A percentile compares a stretch with the other conserved stretches of the same genome.
phyloP scores from a whole-genome alignment of 2,113 vertebrate species.

The Microtus richardsoni region DNA sequence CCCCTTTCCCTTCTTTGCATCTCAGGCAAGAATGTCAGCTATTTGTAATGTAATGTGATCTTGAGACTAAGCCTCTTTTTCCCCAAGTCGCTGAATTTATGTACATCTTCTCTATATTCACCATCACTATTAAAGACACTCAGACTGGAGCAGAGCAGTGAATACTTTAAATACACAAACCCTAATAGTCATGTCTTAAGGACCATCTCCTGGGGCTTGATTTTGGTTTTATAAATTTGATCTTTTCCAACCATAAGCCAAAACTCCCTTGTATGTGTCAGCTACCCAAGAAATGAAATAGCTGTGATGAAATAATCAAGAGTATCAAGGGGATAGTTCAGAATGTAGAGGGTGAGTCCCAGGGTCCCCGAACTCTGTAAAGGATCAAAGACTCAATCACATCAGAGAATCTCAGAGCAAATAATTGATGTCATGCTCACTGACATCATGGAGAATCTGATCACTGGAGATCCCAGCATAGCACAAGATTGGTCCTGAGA shows the following conservation, averaged over 20 bases:
- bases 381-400: background rate
- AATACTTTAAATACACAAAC: background rate
- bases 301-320: background rate
- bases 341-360: background rate
- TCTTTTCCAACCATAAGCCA: background rate
- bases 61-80: background rate
- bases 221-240: constrained; percentile 15
- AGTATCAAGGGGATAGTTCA: background rate
- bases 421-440: background rate
- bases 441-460: background rate
- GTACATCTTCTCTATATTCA: background rate
- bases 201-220: background rate
- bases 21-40: background rate
- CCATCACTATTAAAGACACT: background rate
- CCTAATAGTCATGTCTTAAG: background rate
- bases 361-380: background rate
- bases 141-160: background rate
- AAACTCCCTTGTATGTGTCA: background rate
- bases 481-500: background rate
- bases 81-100: background rate
- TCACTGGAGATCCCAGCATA: background rate
- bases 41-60: background rate
- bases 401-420: background rate
- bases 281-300: background rate
- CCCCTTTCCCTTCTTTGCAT: background rate